Evolutionary conservation across 2,113 vertebrate species (phyloP), one percentile per base, ranked within the genome.

Genomic region (Phodopus roborovskii): DNA sequence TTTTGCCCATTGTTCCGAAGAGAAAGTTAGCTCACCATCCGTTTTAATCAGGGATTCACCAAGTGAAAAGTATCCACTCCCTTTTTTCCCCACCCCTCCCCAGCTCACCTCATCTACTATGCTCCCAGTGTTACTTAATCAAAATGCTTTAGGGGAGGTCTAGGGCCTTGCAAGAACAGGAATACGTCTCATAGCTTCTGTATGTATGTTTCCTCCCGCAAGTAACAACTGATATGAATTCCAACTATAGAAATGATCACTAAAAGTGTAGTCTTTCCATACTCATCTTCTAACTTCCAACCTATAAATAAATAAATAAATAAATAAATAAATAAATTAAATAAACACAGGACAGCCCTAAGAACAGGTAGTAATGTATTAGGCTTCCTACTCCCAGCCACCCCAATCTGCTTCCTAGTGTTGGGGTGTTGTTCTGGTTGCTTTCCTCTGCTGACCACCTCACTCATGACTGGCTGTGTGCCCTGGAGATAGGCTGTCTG

Each of bases 41-140:
- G 12, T 58, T 10, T 68, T 36, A 30, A 68, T 64, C 58, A 45
- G 60, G 58, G 82, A 33, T 20, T 33, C 66, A 53, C 33, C 9
- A 7, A 8, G 30, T 87, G 42, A 24, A 24, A 71, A 73, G 39
- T 10, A n/a, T 19, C 11, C 26, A 0, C 11, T 33, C 20, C 33
- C 10, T 33, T 64, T 36, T 13, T 53, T 36, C 36, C 68, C 30
- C 17, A 1, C 12, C 11, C 22, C 2, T 16, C 58, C 56, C 5
- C 19, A 45, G 24, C 71, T 75, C 74, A 26, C 28, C 36, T 0
- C 36, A 4, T 28, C 50, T 82, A 75, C 24, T 9, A 33, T 33
- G 56, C 56, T 16, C 0, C 17, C 0, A 0, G 33, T 16, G 7
- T 83, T 6, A 30, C 1, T 0, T 0, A 42, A 88, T 87, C 73